Percentiles rank a stretch among this genome's conserved stretches.
Evolutionary conservation across 2,797 vertebrate genomes (phyloP).

Genomic region (Hozukius guyotensis): DNA sequence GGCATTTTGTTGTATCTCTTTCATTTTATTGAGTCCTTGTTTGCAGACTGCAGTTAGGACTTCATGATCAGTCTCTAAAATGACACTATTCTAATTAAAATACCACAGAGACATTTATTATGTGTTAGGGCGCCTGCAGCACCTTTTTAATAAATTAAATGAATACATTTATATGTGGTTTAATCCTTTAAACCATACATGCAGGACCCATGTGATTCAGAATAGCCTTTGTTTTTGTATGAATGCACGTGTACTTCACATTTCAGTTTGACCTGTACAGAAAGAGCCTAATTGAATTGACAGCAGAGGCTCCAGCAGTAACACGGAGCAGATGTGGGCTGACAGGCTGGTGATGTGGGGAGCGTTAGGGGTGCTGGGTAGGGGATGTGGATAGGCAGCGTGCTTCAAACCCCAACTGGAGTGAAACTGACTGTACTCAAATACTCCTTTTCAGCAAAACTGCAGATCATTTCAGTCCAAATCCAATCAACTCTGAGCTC

Average conservation of each 20-base stretch:
- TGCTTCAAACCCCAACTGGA: constrained; percentile 24
- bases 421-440: constrained; percentile 9
- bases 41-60: constrained; percentile 18
- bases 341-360: constrained; percentile 48
- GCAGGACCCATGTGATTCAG: not conserved
- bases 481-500: not conserved
- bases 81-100: constrained; percentile 61
- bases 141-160: constrained; percentile 6
- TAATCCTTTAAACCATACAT: not conserved
- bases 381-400: not conserved
- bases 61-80: constrained; percentile 53
- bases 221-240: not conserved
- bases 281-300: constrained; percentile 68
- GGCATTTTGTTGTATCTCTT: constrained; percentile 47
- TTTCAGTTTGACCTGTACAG: constrained; percentile 44
- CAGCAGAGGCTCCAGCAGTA: constrained; percentile 62
- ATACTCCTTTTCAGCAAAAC: constrained; percentile 7
- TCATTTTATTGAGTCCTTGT: constrained; percentile 48
- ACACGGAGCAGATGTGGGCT: constrained; percentile 73
- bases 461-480: constrained; percentile 2
- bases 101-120: constrained; percentile 8
- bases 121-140: not conserved
- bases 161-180: not conserved
- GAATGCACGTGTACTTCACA: not conserved
- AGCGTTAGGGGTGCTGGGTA: constrained; percentile 12